These are phyloP conservation scores for Florisuga fusca DNA, from an alignment of 2,797 vertebrate genomes.

Conservation along the genomic window DNA sequence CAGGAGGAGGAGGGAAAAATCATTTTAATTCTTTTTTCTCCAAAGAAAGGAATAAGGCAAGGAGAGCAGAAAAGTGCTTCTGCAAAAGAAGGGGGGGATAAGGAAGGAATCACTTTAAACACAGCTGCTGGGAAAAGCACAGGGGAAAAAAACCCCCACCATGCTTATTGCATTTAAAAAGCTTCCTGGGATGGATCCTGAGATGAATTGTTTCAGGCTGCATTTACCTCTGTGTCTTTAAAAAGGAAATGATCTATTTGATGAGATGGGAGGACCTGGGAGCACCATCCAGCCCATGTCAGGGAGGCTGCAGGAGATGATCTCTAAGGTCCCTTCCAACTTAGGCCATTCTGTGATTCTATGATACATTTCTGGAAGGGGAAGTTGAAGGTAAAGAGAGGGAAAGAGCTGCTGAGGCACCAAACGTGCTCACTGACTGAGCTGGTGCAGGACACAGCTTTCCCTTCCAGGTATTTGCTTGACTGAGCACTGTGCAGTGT, in stretches of 20 bases:
- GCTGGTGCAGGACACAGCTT: not conserved
- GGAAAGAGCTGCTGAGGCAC: not conserved
- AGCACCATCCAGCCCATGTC: not conserved
- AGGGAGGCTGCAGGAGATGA: too few relatives aligned
- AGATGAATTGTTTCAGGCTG: not conserved
- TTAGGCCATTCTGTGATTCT: too few relatives aligned
- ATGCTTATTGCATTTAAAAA: not conserved
- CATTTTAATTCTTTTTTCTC: not conserved
- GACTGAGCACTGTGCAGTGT: not conserved
- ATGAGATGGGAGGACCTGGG: accelerated
- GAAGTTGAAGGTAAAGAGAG: not conserved
- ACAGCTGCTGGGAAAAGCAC: not conserved
- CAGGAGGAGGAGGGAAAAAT: not conserved
- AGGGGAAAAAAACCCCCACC: accelerated
- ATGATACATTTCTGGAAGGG: not conserved
- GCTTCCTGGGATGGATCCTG: not conserved
- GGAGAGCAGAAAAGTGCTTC: not conserved
- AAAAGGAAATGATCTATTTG: not conserved
- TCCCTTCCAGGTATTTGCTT: not conserved
- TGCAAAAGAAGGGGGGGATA: not conserved
- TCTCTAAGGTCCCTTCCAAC: too few relatives aligned
- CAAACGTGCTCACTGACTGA: accelerated
- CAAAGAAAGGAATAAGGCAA: not conserved
- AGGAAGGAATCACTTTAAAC: not conserved
- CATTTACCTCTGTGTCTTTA: not conserved